phyloP scores from a whole-genome alignment of 2,797 vertebrate species.

The Clarias platycephalus region DNA sequence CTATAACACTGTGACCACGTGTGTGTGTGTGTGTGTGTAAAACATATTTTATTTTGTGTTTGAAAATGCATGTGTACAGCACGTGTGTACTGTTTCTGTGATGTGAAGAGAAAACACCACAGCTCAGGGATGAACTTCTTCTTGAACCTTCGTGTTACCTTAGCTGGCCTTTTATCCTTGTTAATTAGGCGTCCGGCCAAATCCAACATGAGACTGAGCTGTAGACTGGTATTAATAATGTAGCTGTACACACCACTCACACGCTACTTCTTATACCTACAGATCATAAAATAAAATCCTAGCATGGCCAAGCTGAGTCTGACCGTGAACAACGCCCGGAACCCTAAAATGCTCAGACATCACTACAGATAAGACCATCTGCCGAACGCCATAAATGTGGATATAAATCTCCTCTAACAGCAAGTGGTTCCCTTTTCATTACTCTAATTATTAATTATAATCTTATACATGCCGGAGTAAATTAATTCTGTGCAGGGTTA shows the following conservation, averaged over 20 bases:
- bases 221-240: background rate
- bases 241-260: background rate
- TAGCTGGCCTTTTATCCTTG: background rate
- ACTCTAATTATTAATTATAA: background rate
- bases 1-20: too few relatives aligned
- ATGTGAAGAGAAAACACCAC: background rate
- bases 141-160: background rate
- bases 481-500: background rate
- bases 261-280: background rate
- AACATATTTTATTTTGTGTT: too few relatives aligned
- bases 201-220: background rate
- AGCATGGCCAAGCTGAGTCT: background rate
- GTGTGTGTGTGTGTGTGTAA: too few relatives aligned
- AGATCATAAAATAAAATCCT: background rate
- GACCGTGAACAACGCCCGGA: background rate
- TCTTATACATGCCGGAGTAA: background rate
- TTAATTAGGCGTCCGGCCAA: background rate
- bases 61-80: too few relatives aligned
- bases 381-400: background rate
- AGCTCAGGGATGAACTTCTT: background rate
- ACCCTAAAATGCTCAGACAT: background rate
- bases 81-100: too few relatives aligned
- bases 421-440: background rate
- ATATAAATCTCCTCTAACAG: background rate
- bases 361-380: background rate